Evolutionary conservation across 2,797 vertebrate species (phyloP).

Genomic region (Acipenser ruthenus): DNA sequence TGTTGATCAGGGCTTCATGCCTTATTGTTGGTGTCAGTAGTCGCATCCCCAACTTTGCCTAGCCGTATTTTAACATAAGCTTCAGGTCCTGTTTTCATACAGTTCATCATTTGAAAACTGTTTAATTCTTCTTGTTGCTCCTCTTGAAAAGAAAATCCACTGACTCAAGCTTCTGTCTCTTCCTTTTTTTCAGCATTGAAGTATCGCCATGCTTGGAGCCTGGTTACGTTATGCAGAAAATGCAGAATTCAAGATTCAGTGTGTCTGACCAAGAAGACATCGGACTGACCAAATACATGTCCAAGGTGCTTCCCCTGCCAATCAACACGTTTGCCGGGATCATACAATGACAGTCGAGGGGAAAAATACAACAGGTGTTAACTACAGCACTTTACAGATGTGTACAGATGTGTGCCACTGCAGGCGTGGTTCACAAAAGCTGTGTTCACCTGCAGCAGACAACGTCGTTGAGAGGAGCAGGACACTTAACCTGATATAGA

Average conservation of each 20-base stretch:
- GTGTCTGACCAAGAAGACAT: conserved; percentile 41
- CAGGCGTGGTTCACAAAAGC: too few relatives aligned
- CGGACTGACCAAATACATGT: conserved; percentile 68
- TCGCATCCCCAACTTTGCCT: too few relatives aligned
- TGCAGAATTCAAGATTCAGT: conserved; percentile 50
- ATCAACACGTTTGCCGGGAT: conserved; percentile 88
- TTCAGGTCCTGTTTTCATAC: too few relatives aligned
- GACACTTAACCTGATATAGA: background rate
- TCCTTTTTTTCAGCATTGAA: conserved; percentile 62
- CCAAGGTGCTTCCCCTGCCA: conserved; percentile 72
- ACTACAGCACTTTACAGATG: background rate
- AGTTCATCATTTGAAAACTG: background rate
- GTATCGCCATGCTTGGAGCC: conserved; percentile 79
- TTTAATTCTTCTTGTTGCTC: background rate
- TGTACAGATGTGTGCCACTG: background rate
- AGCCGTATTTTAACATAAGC: too few relatives aligned
- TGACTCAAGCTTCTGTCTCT: background rate
- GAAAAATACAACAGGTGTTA: background rate
- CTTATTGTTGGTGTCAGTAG: too few relatives aligned
- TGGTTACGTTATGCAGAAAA: conserved; percentile 70
- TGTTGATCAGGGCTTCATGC: too few relatives aligned
- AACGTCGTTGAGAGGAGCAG: background rate
- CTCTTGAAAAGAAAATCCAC: background rate
- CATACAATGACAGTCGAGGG: conserved; percentile 49
- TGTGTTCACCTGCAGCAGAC: conserved; percentile 1